Evolutionary conservation across 2,888 invertebrate species (phyloP).

Genomic region (Gasteruption jaculator): DNA sequence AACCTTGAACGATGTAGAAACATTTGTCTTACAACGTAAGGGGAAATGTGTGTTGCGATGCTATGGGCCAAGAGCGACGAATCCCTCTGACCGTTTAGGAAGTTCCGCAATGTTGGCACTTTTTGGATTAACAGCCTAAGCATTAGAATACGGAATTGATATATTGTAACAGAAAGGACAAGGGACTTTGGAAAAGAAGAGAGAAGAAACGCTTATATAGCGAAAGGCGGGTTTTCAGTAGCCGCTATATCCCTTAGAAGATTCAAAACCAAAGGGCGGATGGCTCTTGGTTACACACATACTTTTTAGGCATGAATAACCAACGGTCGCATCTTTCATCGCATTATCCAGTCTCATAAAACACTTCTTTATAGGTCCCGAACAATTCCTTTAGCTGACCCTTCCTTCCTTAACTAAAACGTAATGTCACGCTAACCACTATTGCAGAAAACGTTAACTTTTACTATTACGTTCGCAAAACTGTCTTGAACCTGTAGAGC

Average conservation of each 20-base stretch:
- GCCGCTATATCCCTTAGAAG: too few relatives aligned
- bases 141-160: conserved; percentile 53
- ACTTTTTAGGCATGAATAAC: conserved; percentile 47
- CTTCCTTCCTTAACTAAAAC: too few relatives aligned
- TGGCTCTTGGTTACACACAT: conserved; percentile 38
- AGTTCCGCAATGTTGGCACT: conserved; percentile 50
- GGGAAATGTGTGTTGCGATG: too few relatives aligned
- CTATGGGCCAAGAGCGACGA: too few relatives aligned
- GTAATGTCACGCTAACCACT: too few relatives aligned
- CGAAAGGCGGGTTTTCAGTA: conserved; percentile 26
- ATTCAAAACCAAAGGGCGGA: conserved; percentile 34
- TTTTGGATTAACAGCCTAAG: conserved; percentile 50
- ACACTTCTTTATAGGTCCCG: conserved; percentile 42
- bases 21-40: too few relatives aligned
- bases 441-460: too few relatives aligned
- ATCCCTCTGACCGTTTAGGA: conserved; percentile 35
- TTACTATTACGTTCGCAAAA: too few relatives aligned
- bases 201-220: conserved; percentile 21
- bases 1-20: too few relatives aligned
- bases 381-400: conserved; percentile 23
- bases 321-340: conserved; percentile 49
- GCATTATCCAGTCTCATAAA: conserved; percentile 50
- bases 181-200: conserved; percentile 15
- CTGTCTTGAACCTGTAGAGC: too few relatives aligned
- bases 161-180: conserved; percentile 40